Base-by-base conservation (phyloP, 2,797 vertebrate species). In the Bradypus variegatus region DNA sequence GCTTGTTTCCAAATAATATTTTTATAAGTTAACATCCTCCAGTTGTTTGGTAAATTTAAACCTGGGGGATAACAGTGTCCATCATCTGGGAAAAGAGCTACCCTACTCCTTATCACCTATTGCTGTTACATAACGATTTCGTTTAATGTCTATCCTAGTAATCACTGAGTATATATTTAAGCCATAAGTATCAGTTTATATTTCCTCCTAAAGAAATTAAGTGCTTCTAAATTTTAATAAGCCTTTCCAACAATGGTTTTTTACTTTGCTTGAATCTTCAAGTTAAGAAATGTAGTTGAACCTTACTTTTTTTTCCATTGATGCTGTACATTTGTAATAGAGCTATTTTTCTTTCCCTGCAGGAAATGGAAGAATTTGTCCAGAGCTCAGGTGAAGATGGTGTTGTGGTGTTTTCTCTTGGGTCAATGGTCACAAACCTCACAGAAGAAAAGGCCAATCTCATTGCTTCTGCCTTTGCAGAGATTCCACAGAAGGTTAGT, bases 291-390 rank as follows among this genome's bases (percentile, higher is more conserved):
- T 41, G 1, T 48, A 84, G 8, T 1, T 21, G 27, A 90, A 64
- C 7, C 50, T 29, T 25, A 27, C 18, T 16, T 16, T 5, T 58
- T 45, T 2, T 1, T 15, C 6, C 6, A 16, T 2, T 53, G 0
- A 41, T 86, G 5, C 4, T 82, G 2, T 5, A 50, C 1, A 23
- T 86, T 45, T 75, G 7, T 86, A 45, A 88, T 33, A 31, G 5
- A 64, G 55, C 6, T 95, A 29, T 14, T 94, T 60, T 38, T 93
- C n/a, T 60, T 45, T 93, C n/a, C 60, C 87, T 95, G 5, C 94
- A 99, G 99, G 98, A 98, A 86, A 98, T 99, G 95, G 99, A 99
- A 96, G 98, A 98, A 95, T 98, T 99, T 97, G 98, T 98, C 77
- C 98, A 98, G 96, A 98, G 98, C 76, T 99, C 99, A 69, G 98